Percentiles rank a stretch among this genome's conserved stretches.
phyloP scores from a whole-genome alignment of 2,113 vertebrate genomes.

The Pogonocichla stellata region DNA sequence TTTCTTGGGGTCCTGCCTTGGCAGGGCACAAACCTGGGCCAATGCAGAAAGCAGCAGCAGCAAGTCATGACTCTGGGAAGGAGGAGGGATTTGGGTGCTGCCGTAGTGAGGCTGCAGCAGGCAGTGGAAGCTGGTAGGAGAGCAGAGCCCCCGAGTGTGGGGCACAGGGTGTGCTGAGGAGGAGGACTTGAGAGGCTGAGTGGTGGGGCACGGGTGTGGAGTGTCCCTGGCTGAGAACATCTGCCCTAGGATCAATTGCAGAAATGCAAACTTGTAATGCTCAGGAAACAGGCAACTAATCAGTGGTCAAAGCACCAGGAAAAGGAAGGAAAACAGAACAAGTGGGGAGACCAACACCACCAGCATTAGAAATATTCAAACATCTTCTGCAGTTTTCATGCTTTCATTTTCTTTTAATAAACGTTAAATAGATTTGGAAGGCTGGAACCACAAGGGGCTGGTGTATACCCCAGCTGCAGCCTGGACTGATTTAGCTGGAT shows the following conservation, averaged over 20 bases:
- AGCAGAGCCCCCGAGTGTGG: neutral
- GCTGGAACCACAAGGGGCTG: neutral
- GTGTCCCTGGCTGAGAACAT: neutral
- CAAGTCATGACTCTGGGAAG: neutral
- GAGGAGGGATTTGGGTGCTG: neutral
- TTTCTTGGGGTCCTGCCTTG: neutral
- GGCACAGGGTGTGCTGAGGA: fast-evolving
- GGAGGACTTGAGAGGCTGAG: fast-evolving
- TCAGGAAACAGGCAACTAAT: neutral
- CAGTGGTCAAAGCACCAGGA: neutral
- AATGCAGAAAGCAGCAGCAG: neutral
- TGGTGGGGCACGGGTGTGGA: fast-evolving
- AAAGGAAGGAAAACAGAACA: neutral
- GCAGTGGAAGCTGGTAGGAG: neutral
- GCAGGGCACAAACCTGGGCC: neutral
- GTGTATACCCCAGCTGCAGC: neutral
- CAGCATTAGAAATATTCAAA: neutral
- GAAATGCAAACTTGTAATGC: neutral
- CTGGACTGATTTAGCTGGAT: neutral
- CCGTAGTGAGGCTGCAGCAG: fast-evolving
- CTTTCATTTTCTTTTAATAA: neutral
- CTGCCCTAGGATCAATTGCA: neutral
- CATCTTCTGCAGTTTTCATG: neutral
- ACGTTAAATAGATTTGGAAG: neutral
- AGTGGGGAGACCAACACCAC: neutral